A percentile compares a stretch with the other conserved stretches of the same genome.
These are phyloP conservation scores for Raja brachyura DNA, from an alignment of 2,113 vertebrate species.

Conservation along the genomic window DNA sequence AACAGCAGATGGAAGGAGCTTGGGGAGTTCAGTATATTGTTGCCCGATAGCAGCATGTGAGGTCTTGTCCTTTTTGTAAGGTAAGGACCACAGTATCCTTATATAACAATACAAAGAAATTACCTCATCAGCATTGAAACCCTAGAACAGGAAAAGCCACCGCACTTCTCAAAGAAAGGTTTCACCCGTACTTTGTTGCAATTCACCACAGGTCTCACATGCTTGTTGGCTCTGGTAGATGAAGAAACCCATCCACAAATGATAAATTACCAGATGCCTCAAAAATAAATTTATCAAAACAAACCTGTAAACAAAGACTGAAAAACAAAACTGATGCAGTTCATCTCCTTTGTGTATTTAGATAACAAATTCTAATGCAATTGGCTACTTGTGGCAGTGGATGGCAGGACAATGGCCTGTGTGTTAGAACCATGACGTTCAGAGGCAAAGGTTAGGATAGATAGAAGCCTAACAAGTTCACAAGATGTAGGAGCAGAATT, in stretches of 20 bases:
- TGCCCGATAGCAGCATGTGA: neutral
- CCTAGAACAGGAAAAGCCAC: neutral
- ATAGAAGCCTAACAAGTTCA: too few relatives aligned
- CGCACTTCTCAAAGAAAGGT: neutral
- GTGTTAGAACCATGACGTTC: neutral
- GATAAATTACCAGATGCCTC: neutral
- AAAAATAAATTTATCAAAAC: too few relatives aligned
- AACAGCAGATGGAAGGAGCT: neutral
- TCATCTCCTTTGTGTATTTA: neutral
- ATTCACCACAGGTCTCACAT: neutral
- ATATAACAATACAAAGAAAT: slow-evolving; percentile 16
- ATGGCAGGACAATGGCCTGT: neutral
- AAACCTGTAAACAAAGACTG: too few relatives aligned
- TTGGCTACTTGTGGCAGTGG: neutral
- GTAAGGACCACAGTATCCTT: neutral
- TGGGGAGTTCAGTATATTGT: neutral
- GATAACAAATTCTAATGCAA: neutral
- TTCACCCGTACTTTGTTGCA: neutral
- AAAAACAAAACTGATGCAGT: neutral
- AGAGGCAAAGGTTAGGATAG: neutral
- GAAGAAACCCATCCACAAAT: neutral
- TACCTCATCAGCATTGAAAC: neutral
- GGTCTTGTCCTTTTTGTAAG: slow-evolving; percentile 5
- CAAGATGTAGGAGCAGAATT: too few relatives aligned
- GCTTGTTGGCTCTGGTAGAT: neutral